Evolutionary conservation across 2,113 vertebrate species (phyloP), one percentile per base, ranked within the genome.

Genomic region (Neotragus moschatus): DNA sequence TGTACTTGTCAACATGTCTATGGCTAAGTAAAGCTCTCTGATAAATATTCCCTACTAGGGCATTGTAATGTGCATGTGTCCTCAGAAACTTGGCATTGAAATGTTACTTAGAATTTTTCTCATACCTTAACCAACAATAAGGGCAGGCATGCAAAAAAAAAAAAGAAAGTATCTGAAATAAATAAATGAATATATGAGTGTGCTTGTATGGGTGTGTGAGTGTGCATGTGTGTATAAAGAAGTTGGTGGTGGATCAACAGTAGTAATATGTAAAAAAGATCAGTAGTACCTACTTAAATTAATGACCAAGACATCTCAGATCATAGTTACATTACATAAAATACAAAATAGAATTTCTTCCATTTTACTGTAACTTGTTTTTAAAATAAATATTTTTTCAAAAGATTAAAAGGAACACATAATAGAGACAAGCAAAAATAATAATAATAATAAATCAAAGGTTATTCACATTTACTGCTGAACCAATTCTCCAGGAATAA

Each of bases 401-500:
- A 96, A 53, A 87, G 73, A 73, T 88, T 23, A 91, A 93, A 96
- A 84, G 55, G 8, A 58, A 91, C 49, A 93, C 85, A 81, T 88
- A 93, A 79, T 26, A 85, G 43, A 89, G 60, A 75, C 53, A 63
- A 94, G 7, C 80, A 36, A 49, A 56, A 73, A 12, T 17, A 58
- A 58, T 26, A 23, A 10, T 56, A 25, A 56, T 25, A 26, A 26
- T 58, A 12, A 12, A 58, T 61, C 63, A 85, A 96, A 47, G 30
- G 6, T 89, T 96, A 56, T 66, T 96, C 75, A 80, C 47, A 66
- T 95, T 92, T 49, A 84, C 61, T 58, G 56, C 81, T 36, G 80
- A 93, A 90, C 47, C 55, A 87, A 70, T 84, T 88, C 90, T 94
- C 97, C 88, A 92, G 63, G 88, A 97, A 87, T 96, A 81, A 97